Evolutionary conservation across 1,140 invertebrate genomes (phyloP), one percentile per base, ranked within the genome.

Genomic region (Monochamus saltuarius): DNA sequence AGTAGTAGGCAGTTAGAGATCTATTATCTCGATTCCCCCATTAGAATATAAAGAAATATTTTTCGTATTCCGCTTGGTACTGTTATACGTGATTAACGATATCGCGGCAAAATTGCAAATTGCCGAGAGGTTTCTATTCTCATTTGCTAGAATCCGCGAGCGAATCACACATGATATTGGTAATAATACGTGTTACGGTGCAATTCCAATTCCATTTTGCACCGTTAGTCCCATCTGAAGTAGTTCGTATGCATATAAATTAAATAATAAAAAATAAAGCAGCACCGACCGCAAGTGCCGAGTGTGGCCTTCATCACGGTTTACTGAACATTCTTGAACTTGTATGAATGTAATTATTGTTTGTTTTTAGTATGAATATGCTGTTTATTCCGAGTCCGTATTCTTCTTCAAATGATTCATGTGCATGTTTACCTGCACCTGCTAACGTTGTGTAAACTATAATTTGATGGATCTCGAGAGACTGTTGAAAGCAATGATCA

Each of bases 301-400:
- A 59, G 42, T 49, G 57, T 47, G 57, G 57, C 57, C 57, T 59
- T 59, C 57, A 51, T 39, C 42, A 51, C 57, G 47, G 57, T 59
- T 39, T 51, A 59, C 49, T 59, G 57, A 59, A 59, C 57, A 59
- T 50, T 52, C 57, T 59, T 59, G 57, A 59, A 59, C 57, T 59
- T 51, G 56, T 16, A 40, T 49, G 57, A 51, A 51, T 50, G 43
- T 51, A 51, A 59, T 59, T 59, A 59, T 59, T 59, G 47, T 59
- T 51, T 42, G 47, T 59, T 51, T 52, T 59, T 17, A 14, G 36
- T 42, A 59, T 59, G 49, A 51, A 59, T 51, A 19, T 19, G 40
- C 29, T 52, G 35, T 29, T 29, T 29, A 29, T 29, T 29, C 6
- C 22, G 22, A 29, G 57, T 51, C 51, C 39, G 57, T 50, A 19